Conservation (phyloP, 2,797 vertebrate species). For the Toxotes lorentzi region DNA sequence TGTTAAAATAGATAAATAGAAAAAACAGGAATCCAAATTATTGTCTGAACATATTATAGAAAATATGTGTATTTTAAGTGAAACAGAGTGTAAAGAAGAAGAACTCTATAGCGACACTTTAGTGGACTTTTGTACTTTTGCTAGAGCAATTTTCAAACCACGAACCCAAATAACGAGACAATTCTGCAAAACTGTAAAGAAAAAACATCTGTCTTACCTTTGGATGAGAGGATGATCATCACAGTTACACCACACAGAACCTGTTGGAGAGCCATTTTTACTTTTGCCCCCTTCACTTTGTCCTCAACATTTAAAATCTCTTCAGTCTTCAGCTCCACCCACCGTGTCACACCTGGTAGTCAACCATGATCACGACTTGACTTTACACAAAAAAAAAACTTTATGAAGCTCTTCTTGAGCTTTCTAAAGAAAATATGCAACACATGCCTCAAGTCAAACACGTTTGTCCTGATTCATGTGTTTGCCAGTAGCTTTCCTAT, state of each 20-base stretch:
- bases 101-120: no score
- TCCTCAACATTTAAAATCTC: not conserved
- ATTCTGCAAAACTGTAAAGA: not conserved
- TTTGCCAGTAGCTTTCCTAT: not conserved
- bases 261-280: slow-evolving; percentile 41
- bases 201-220: slow-evolving; percentile 39
- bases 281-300: not conserved
- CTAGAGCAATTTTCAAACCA: not conserved
- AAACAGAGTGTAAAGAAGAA: no score
- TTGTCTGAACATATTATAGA: no score
- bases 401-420: not conserved
- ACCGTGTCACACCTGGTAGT: not conserved
- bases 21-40: not conserved
- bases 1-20: not conserved
- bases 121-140: not conserved
- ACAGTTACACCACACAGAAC: not conserved
- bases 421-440: no score
- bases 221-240: slow-evolving; percentile 11
- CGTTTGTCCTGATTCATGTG: not conserved
- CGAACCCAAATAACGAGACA: not conserved
- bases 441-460: not conserved
- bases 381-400: no score
- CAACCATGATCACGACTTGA: not conserved
- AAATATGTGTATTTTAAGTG: no score
- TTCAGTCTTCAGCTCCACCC: not conserved